phyloP scores from a whole-genome alignment of 2,888 invertebrate species.

The Drosophila antonietae region DNA sequence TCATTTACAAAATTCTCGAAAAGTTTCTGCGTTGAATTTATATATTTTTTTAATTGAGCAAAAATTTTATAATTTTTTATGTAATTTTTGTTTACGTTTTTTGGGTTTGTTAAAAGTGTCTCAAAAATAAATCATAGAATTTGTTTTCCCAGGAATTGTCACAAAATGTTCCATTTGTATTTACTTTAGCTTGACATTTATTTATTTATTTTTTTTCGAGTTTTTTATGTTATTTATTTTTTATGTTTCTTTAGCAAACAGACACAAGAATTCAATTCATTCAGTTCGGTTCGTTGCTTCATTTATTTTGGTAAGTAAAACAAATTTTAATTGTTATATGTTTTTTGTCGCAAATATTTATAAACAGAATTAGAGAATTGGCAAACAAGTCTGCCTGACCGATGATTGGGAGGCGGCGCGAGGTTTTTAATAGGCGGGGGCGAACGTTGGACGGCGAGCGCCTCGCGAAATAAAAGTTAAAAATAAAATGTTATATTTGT shows the following conservation, averaged over 20 bases:
- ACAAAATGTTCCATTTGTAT: slow-evolving; percentile 27
- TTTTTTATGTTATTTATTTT: slow-evolving; percentile 11
- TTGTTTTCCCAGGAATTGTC: slow-evolving; percentile 35
- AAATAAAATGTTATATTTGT: slow-evolving; percentile 64
- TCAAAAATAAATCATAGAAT: slow-evolving; percentile 38
- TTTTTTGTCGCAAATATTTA: slow-evolving; percentile 50
- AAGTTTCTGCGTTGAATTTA: slow-evolving; percentile 2
- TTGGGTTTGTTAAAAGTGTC: slow-evolving; percentile 29
- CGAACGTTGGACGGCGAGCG: slow-evolving; percentile 13
- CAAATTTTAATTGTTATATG: slow-evolving; percentile 47
- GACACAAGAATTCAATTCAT: slow-evolving; percentile 44
- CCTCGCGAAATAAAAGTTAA: slow-evolving; percentile 53
- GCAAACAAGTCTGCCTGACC: slow-evolving; percentile 15
- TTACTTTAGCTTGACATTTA: slow-evolving; percentile 10
- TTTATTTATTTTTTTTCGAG: slow-evolving; percentile 4
- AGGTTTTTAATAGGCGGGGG: background rate
- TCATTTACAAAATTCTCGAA: slow-evolving; percentile 40
- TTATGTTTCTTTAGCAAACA: slow-evolving; percentile 49
- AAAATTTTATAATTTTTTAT: background rate
- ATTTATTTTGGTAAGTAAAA: slow-evolving; percentile 45
- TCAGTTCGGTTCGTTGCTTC: slow-evolving; percentile 16
- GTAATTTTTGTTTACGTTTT: background rate
- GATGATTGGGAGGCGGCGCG: slow-evolving; percentile 9
- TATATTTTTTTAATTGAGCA: slow-evolving; percentile 29
- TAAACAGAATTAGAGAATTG: slow-evolving; percentile 48